phyloP scores from a whole-genome alignment of 2,113 vertebrate genomes.

The Micronycteris hirsuta region DNA sequence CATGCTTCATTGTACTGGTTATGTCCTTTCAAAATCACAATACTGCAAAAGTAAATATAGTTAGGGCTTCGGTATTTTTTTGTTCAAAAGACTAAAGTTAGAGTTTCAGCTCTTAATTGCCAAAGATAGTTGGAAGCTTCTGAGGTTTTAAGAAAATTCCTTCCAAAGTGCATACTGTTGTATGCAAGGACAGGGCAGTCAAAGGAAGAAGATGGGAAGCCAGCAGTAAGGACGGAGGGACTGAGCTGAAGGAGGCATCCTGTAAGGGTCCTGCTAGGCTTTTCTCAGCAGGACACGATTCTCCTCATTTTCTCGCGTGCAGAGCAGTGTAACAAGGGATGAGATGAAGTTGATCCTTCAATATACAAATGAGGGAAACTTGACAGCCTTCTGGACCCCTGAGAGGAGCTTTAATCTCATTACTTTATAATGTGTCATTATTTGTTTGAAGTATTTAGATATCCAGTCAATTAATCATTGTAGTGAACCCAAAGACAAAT shows the following conservation, averaged over 20 bases:
- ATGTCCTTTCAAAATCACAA: background rate
- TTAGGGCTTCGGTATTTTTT: background rate
- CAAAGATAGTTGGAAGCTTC: background rate
- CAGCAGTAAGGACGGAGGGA: background rate
- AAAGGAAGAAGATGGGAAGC: background rate
- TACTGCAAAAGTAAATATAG: background rate
- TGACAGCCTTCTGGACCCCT: background rate
- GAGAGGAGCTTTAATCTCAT: background rate
- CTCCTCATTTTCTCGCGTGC: background rate
- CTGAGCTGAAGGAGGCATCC: background rate
- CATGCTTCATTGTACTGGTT: background rate
- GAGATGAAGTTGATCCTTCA: background rate
- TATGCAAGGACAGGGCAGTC: background rate
- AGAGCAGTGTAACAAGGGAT: background rate
- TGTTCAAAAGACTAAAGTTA: slow-evolving; percentile 3
- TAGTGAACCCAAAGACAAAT: background rate
- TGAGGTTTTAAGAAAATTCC: background rate
- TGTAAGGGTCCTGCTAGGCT: background rate
- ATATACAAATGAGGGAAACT: background rate
- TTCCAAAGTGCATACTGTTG: background rate
- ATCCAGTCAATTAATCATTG: background rate
- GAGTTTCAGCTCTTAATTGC: background rate
- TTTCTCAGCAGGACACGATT: background rate
- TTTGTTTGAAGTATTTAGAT: background rate
- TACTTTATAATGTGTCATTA: background rate